phyloP scores from a whole-genome alignment of 2,113 vertebrate genomes.

The Centropus unirufus region DNA sequence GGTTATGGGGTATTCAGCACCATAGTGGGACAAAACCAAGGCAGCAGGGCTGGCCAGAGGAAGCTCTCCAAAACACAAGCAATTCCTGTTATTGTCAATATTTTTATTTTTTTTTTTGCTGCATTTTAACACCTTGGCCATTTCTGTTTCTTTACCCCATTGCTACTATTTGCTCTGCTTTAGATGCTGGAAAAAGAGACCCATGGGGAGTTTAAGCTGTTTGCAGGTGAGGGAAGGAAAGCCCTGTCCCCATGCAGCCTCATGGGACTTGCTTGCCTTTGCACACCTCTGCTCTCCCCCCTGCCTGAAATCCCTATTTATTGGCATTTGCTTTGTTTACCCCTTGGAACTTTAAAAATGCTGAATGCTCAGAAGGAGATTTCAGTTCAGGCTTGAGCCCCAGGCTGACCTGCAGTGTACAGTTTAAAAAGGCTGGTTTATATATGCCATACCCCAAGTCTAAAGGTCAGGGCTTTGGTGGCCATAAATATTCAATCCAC shows the following conservation, averaged over 20 bases:
- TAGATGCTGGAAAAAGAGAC: neutral
- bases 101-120: neutral
- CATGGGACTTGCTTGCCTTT: neutral
- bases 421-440: neutral
- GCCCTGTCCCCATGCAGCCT: neutral
- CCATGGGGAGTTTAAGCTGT: rapidly evolving
- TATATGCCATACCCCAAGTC: neutral
- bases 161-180: neutral
- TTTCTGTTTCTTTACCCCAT: neutral
- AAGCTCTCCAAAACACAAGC: neutral
- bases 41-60: neutral
- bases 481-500: neutral
- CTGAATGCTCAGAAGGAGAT: neutral
- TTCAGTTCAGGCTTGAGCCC: neutral
- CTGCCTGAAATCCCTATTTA: neutral
- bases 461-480: constrained; percentile 1
- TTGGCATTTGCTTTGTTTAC: neutral
- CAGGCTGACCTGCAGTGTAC: neutral
- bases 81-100: rapidly evolving
- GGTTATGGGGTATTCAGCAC: neutral
- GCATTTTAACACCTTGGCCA: neutral
- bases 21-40: rapidly evolving
- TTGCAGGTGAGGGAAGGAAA: neutral
- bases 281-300: neutral
- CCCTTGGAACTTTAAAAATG: neutral